Evolutionary conservation across 2,888 invertebrate genomes (phyloP).

Genomic region (Dromius quadrimaculatus): DNA sequence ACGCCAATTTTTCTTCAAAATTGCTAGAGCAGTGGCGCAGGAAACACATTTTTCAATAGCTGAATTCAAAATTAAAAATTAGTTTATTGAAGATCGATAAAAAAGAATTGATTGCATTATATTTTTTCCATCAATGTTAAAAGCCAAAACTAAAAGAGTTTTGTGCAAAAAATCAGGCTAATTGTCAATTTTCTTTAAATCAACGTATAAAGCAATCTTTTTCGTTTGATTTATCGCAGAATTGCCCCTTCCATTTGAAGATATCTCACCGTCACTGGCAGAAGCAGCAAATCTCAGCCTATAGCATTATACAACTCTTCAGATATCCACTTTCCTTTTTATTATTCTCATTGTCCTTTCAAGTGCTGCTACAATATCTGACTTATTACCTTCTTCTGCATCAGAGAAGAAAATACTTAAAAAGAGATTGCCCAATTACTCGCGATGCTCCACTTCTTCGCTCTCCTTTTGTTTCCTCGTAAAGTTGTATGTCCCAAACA

Average conservation of each 20-base stretch:
- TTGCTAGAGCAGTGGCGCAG: background rate
- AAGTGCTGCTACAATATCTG: conserved; percentile 43
- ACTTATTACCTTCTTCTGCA: conserved; percentile 42
- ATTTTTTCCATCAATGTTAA: no score
- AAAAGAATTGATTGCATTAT: no score
- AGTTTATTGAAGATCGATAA: no score
- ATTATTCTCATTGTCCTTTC: conserved; percentile 39
- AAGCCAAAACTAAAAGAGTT: no score
- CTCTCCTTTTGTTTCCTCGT: conserved; percentile 32
- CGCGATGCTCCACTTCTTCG: conserved; percentile 25
- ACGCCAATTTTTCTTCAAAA: conserved; percentile 21
- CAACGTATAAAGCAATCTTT: no score
- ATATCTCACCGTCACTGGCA: no score
- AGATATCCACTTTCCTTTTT: conserved; percentile 37
- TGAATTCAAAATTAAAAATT: no score
- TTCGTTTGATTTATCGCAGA: no score
- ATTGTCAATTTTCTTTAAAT: no score
- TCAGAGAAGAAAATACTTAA: conserved; percentile 39
- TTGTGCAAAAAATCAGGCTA: no score
- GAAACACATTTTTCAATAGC: no score
- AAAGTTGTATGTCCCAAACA: conserved; percentile 35
- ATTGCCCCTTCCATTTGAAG: no score
- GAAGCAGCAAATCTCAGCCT: background rate
- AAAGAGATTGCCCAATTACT: conserved; percentile 41
- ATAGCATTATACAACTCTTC: conserved; percentile 30